Base-by-base conservation (phyloP, 2,797 vertebrate genomes). In the Gallinago nigripennis region DNA sequence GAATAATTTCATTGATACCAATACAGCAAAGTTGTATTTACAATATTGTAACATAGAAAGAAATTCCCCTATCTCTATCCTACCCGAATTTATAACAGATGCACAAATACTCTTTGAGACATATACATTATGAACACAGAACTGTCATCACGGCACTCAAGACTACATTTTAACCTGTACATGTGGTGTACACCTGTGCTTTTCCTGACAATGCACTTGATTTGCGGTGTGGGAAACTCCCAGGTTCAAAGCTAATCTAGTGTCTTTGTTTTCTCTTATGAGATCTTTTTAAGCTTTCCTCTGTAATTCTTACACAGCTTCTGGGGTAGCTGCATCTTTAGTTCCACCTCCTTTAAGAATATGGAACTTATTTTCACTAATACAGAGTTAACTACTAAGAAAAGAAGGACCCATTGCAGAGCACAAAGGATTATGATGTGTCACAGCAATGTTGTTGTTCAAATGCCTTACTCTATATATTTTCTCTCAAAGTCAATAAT, bases 121-220 rank as follows among this genome's bases (percentile, higher is more conserved):
- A 65, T 76, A 89, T 84, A 90, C 35, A 46, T 95, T 92, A 86
- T 39, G 88, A 96, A 58, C 72, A 86, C 61, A 90, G 57, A 95
- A 81, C 68, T 97, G 93, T 97, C 93, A 91, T 94, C 96, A 90
- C 31, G 7, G 48, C 48, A 45, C 83, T 88, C n/a, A 24, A 60
- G 77, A 86, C 73, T 58, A 58, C 75, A 87, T 84, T 92, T 95
- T 84, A 86, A 95, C 95, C 90, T 93, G 71, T 92, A 90, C 95
- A 97, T 97, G 92, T 97, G 96, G 86, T 73, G 75, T 79, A 88
- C 96, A 97, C 95, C 95, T 97, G 97, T 93, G 87, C 28, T 83
- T 92, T 86, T 83, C 82, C 82, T 96, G 92, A 91, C 91, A 95
- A 64, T 30, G 51, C 21, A 9, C 51, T 96, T 96, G 91, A 96